These are phyloP conservation scores for Cataglyphis albicans DNA, from an alignment of 2,888 invertebrate genomes.

Conservation along the genomic window DNA sequence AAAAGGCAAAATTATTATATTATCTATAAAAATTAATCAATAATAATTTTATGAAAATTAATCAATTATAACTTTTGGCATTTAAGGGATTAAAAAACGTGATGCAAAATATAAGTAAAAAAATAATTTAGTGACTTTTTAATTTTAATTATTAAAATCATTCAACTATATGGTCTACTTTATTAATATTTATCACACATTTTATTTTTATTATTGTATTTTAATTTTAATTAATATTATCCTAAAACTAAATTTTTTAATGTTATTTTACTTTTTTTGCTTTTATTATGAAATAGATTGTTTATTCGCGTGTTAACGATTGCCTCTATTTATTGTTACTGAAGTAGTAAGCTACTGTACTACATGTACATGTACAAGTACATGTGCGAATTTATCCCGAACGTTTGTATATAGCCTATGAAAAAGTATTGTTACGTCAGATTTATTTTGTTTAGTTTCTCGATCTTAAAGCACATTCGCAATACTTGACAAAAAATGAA, in stretches of 20 bases:
- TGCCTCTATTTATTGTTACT: constrained; percentile 31
- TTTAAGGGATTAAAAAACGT: not conserved
- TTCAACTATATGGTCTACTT: not conserved
- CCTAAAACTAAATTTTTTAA: not conserved
- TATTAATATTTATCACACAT: no score
- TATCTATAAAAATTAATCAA: not conserved
- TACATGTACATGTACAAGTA: constrained; percentile 42
- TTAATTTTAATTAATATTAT: not conserved
- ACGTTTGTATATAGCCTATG: constrained; percentile 67
- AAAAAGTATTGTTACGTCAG: constrained; percentile 72
- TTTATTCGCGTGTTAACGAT: constrained; percentile 11
- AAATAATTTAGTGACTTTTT: not conserved
- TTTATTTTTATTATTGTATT: not conserved
- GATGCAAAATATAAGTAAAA: not conserved
- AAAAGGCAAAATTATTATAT: not conserved
- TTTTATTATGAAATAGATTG: constrained; percentile 9
- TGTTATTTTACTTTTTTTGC: not conserved
- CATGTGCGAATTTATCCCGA: constrained; percentile 57
- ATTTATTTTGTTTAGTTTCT: constrained; percentile 67
- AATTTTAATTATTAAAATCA: not conserved
- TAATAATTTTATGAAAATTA: not conserved
- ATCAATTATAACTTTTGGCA: not conserved
- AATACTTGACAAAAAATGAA: constrained; percentile 53
- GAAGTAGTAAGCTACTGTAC: constrained; percentile 35
- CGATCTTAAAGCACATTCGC: constrained; percentile 60